phyloP scores from a whole-genome alignment of 2,113 vertebrate genomes.

The Hippocampus mohnikei region DNA sequence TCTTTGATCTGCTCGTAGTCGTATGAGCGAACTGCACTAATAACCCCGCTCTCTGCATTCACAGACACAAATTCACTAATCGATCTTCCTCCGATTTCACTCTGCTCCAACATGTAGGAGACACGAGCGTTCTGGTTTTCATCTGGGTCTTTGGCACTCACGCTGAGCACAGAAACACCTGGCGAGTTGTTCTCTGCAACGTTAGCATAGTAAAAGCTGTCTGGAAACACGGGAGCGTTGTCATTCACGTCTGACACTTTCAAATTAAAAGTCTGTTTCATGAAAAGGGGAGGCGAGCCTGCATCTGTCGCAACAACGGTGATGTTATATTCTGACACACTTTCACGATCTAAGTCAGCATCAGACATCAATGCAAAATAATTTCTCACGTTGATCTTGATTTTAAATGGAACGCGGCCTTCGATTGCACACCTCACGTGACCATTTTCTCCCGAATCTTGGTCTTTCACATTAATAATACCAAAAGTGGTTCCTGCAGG shows the following conservation, averaged over 20 bases:
- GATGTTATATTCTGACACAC: constrained; percentile 27
- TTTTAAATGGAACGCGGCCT: constrained; percentile 39
- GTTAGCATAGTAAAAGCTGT: constrained; percentile 17
- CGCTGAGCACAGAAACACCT: constrained; percentile 30
- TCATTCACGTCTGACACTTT: constrained; percentile 63
- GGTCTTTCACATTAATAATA: constrained; percentile 53
- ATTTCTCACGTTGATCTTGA: constrained; percentile 43
- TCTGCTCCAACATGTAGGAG: constrained; percentile 31
- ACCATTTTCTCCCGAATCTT: constrained; percentile 53
- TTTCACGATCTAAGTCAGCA: constrained; percentile 42
- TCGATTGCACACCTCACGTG: constrained; percentile 45
- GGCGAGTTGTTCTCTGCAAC: constrained; percentile 59
- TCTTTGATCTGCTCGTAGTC: constrained; percentile 68
- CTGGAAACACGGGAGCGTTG: constrained; percentile 54
- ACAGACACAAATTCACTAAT: constrained; percentile 35
- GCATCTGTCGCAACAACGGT: constrained; percentile 30
- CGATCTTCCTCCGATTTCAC: not conserved
- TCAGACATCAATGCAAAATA: constrained; percentile 54
- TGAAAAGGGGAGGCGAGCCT: constrained; percentile 19
- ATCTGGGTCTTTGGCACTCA: constrained; percentile 43
- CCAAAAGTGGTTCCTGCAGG: constrained; percentile 41
- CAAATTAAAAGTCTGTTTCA: constrained; percentile 7
- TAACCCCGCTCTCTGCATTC: constrained; percentile 40
- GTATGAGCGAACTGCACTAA: constrained; percentile 54
- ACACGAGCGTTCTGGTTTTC: constrained; percentile 44